Percentiles rank a stretch among this genome's conserved stretches.
Conservation (phyloP, 2,888 invertebrate species). For the Drosophila neotestacea region DNA sequence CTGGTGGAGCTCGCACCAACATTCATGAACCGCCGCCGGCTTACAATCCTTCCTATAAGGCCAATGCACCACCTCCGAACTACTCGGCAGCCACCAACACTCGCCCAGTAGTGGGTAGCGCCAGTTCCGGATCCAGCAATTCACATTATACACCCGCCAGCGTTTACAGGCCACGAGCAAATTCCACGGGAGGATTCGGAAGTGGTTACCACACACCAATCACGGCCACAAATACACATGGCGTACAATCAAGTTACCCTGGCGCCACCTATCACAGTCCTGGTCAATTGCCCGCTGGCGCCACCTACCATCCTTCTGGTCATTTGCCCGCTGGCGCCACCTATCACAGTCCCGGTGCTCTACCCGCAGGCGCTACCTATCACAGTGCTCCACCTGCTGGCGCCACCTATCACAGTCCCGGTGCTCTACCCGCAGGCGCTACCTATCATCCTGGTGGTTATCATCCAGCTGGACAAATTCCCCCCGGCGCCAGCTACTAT, state of each 20-base stretch:
- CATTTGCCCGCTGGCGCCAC: slow-evolving; percentile 68
- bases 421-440: slow-evolving; percentile 54
- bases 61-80: slow-evolving; percentile 78
- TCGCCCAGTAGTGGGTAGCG: slow-evolving; percentile 35
- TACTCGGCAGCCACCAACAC: slow-evolving; percentile 71
- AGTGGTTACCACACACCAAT: slow-evolving; percentile 72
- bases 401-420: slow-evolving; percentile 62
- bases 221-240: slow-evolving; percentile 72
- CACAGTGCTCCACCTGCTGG: slow-evolving; percentile 63
- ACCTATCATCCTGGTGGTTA: slow-evolving; percentile 64
- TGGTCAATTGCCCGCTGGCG: slow-evolving; percentile 68
- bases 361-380: slow-evolving; percentile 61
- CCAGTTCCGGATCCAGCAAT: not conserved
- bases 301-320: slow-evolving; percentile 76
- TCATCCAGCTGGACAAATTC: slow-evolving; percentile 60
- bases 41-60: slow-evolving; percentile 75
- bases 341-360: slow-evolving; percentile 57
- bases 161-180: slow-evolving; percentile 68
- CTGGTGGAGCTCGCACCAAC: slow-evolving; percentile 83
- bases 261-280: slow-evolving; percentile 67
- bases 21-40: slow-evolving; percentile 83
- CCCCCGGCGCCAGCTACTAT: slow-evolving; percentile 75
- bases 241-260: slow-evolving; percentile 82
- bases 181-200: slow-evolving; percentile 65
- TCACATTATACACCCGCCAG: slow-evolving; percentile 66